These are phyloP conservation scores for Eueremaeus valkanovi DNA, from an alignment of 2,888 invertebrate genomes.

Conservation along the genomic window DNA sequence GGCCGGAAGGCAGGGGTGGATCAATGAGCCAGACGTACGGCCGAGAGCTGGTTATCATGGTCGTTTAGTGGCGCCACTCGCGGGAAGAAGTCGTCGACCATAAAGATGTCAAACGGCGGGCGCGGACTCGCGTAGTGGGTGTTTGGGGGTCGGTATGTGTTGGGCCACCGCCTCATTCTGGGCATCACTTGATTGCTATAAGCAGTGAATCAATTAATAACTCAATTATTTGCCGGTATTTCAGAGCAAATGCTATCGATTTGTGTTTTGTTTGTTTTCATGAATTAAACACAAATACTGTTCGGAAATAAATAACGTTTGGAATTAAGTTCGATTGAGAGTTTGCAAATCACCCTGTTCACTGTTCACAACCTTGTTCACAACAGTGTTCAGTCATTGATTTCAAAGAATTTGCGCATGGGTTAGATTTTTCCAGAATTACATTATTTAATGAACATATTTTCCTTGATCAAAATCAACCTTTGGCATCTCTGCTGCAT, in stretches of 20 bases:
- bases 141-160: slow-evolving; percentile 6
- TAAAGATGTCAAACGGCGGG: slow-evolving; percentile 41
- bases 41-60: slow-evolving; percentile 18
- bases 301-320: neutral
- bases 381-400: too few relatives aligned
- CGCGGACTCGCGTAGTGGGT: slow-evolving; percentile 30
- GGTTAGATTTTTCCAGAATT: too few relatives aligned
- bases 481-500: too few relatives aligned
- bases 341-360: too few relatives aligned
- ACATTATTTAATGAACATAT: too few relatives aligned
- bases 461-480: too few relatives aligned
- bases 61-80: slow-evolving; percentile 35
- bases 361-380: too few relatives aligned
- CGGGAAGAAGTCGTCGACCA: slow-evolving; percentile 41
- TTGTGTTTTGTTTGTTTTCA: neutral
- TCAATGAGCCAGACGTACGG: neutral
- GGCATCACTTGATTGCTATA: neutral
- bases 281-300: neutral
- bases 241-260: neutral
- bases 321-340: too few relatives aligned
- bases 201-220: neutral
- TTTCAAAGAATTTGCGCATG: too few relatives aligned
- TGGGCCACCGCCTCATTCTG: neutral
- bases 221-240: neutral
- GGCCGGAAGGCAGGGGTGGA: neutral